A percentile compares a stretch with the other conserved stretches of the same genome.
phyloP scores from a whole-genome alignment of 2,797 vertebrate genomes.

The Syngnathus acus region DNA sequence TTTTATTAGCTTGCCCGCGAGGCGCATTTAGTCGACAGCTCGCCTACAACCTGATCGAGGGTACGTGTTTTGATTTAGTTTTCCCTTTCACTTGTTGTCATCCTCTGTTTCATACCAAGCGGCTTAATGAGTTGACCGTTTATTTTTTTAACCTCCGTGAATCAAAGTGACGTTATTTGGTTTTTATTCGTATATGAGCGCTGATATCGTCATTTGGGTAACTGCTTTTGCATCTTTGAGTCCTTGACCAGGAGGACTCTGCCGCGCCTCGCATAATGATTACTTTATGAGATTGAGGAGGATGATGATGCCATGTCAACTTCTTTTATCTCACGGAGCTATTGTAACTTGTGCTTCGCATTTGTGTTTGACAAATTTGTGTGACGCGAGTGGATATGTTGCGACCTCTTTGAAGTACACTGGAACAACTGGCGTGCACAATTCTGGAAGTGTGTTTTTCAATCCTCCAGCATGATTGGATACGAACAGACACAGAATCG shows the following conservation, averaged over 20 bases:
- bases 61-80: too few species aligned
- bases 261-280: neutral
- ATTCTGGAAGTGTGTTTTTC: conserved; percentile 9
- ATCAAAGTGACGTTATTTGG: neutral
- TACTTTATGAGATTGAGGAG: neutral
- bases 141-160: neutral
- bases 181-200: neutral
- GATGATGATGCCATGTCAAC: neutral
- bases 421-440: neutral
- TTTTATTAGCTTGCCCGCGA: neutral
- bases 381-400: neutral
- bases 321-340: neutral
- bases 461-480: conserved; percentile 22
- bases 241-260: neutral
- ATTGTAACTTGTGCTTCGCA: neutral
- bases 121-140: neutral
- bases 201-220: neutral
- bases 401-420: neutral
- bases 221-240: neutral
- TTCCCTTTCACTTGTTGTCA: neutral
- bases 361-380: neutral
- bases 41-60: neutral
- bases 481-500: conserved; percentile 28
- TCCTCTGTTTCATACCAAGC: neutral
- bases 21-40: neutral